Conservation (phyloP, 2,797 vertebrate species). For the Mormyrus hasselquistii region DNA sequence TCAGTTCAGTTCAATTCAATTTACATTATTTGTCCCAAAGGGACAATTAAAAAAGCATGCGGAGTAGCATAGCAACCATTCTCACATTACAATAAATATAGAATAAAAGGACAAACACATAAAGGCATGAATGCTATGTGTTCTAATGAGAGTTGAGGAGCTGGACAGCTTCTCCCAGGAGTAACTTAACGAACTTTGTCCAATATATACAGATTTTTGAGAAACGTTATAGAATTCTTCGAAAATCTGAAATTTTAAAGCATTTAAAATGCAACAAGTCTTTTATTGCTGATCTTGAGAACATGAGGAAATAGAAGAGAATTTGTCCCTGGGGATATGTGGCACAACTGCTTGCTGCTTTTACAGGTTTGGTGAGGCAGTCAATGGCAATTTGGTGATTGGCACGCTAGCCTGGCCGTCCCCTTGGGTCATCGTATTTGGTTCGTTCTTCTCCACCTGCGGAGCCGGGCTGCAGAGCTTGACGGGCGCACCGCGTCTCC, state of each 20-base stretch:
- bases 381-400: constrained; percentile 89
- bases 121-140: neutral
- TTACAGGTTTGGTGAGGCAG: constrained; percentile 84
- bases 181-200: neutral
- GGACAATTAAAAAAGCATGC: neutral
- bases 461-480: constrained; percentile 95
- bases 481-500: constrained; percentile 88
- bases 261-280: neutral
- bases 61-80: neutral
- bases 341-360: neutral
- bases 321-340: neutral
- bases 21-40: neutral
- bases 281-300: neutral
- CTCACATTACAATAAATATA: neutral
- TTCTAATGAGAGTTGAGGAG: neutral
- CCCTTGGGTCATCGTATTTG: constrained; percentile 93
- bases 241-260: neutral
- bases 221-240: neutral
- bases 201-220: neutral
- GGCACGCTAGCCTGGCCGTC: constrained; percentile 91
- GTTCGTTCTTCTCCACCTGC: constrained; percentile 93
- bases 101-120: neutral
- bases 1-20: neutral
- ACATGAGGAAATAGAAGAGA: neutral
- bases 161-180: neutral